phyloP scores from a whole-genome alignment of 2,797 vertebrate species.

The Alfaro cultratus region DNA sequence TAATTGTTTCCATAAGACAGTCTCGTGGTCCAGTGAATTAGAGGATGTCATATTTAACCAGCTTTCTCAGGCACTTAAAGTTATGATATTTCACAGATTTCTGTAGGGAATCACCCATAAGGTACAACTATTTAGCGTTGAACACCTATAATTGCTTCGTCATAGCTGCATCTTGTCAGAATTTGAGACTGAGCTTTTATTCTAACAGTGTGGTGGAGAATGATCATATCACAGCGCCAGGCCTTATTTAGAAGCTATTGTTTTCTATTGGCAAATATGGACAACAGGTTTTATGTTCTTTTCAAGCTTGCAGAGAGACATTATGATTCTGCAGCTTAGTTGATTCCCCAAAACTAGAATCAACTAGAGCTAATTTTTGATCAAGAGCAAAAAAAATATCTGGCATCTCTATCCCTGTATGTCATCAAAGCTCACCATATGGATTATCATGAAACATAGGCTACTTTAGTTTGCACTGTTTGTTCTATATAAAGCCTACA shows the following conservation, averaged over 20 bases:
- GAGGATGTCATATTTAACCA: background rate
- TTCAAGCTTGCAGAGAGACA: background rate
- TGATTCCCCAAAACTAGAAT: background rate
- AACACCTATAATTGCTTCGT: conserved; percentile 24
- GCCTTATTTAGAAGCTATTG: conserved; percentile 15
- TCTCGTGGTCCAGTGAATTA: conserved; percentile 9
- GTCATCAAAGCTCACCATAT: background rate
- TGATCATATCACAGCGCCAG: conserved; percentile 15
- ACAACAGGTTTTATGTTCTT: conserved; percentile 17
- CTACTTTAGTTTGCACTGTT: background rate
- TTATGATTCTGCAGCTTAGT: background rate
- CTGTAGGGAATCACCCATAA: conserved; percentile 49
- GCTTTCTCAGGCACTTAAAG: conserved; percentile 12
- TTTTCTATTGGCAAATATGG: conserved; percentile 7
- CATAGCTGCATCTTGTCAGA: conserved; percentile 26
- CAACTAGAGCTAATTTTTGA: background rate
- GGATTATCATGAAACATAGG: background rate
- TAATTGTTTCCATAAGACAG: conserved; percentile 36
- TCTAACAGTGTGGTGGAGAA: conserved; percentile 14
- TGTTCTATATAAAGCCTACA: background rate
- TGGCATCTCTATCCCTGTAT: background rate
- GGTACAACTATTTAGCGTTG: conserved; percentile 28
- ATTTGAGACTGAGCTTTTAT: conserved; percentile 10
- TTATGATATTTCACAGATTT: conserved; percentile 26
- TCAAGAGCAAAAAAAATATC: background rate